Conservation (phyloP, 2,113 vertebrate species). For the Lipophrys pholis region DNA sequence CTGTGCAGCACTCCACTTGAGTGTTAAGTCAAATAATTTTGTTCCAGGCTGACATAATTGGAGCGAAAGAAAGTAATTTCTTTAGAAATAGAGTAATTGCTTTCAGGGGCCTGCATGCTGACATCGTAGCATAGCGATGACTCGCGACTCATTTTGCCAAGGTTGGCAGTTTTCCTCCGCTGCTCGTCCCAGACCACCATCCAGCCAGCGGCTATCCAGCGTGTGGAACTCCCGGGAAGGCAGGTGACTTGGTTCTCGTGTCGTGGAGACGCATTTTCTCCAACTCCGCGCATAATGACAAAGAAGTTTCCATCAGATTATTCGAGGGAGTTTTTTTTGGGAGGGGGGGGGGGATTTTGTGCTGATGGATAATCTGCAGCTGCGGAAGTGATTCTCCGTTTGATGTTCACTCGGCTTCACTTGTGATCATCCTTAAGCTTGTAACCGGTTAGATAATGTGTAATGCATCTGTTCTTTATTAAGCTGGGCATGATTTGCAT, state of each 20-base stretch:
- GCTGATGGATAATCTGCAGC: conserved; percentile 40
- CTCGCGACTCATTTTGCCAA: conserved; percentile 27
- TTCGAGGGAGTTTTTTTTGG: conserved; percentile 19
- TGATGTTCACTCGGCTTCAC: conserved; percentile 33
- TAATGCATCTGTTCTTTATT: conserved; percentile 61
- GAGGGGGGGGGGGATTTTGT: conserved; percentile 23
- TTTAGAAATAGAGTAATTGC: conserved; percentile 51
- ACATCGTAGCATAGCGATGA: conserved; percentile 25
- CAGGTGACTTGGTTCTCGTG: conserved; percentile 18
- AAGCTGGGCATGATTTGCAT: conserved; percentile 53
- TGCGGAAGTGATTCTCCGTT: conserved; percentile 32
- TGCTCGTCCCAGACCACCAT: conserved; percentile 5
- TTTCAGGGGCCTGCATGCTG: conserved; percentile 21
- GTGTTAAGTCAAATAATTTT: conserved; percentile 54
- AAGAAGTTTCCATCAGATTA: conserved; percentile 8
- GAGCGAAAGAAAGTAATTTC: conserved; percentile 56
- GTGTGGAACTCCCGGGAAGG: conserved; percentile 17
- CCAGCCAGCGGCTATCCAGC: conserved; percentile 17
- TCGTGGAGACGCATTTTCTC: conserved; percentile 12
- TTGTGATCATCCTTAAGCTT: conserved; percentile 45
- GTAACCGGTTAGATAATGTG: conserved; percentile 54
- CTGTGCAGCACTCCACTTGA: conserved; percentile 45
- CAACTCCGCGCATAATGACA: background rate
- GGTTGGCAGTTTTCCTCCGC: conserved; percentile 33
- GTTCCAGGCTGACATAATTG: conserved; percentile 56